Conservation (phyloP, 1,140 invertebrate species). For the Harpegnathos saltator region DNA sequence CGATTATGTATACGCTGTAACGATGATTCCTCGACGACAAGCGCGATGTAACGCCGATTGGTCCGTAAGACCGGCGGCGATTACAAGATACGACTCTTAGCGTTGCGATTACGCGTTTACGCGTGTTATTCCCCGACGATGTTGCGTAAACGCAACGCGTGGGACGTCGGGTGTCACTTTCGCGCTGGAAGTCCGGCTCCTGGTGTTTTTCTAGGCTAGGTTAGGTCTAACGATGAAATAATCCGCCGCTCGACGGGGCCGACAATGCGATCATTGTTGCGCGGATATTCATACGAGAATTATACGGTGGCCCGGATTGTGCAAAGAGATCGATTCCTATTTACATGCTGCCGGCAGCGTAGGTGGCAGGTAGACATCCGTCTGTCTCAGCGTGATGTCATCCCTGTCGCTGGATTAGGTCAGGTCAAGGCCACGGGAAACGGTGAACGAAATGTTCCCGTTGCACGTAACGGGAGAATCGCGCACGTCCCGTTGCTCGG, state of each 20-base stretch:
- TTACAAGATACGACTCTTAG: neutral
- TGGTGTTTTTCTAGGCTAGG: slow-evolving; percentile 27
- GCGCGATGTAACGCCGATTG: neutral
- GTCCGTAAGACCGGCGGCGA: neutral
- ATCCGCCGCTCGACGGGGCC: neutral
- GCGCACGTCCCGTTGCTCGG: neutral
- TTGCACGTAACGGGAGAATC: neutral
- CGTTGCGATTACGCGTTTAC: slow-evolving; percentile 1
- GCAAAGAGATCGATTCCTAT: neutral
- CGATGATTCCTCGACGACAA: no score
- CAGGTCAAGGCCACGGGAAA: slow-evolving; percentile 24
- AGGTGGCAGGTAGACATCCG: slow-evolving; percentile 17
- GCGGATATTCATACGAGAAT: slow-evolving; percentile 40
- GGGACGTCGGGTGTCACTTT: slow-evolving; percentile 8
- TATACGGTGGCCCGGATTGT: neutral
- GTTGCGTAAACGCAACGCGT: slow-evolving; percentile 9
- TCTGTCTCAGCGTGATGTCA: slow-evolving; percentile 46
- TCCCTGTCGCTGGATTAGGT: slow-evolving; percentile 31
- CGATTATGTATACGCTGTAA: no score
- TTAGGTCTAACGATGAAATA: slow-evolving; percentile 54
- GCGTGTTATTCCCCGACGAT: slow-evolving; percentile 20
- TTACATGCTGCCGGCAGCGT: neutral
- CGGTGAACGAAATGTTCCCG: slow-evolving; percentile 3
- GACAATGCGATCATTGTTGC: slow-evolving; percentile 17
- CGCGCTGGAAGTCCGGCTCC: neutral